Base-by-base conservation (phyloP, 2,888 invertebrate species). In the Chrysolina haemoptera region DNA sequence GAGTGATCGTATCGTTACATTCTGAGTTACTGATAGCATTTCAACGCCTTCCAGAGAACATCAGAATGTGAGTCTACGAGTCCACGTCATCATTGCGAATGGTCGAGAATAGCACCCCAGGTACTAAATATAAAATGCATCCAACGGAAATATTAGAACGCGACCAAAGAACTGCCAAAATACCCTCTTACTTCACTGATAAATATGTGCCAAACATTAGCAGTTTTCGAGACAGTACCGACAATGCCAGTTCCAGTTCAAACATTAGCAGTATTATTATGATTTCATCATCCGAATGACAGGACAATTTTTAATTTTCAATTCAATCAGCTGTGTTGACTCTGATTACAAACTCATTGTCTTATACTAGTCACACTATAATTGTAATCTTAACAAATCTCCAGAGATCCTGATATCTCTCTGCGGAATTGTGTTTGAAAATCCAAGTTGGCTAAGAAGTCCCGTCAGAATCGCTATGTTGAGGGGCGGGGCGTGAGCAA, bases 101-200 rank as follows among this genome's bases (percentile, higher is more conserved):
- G n/a, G n/a, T n/a, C n/a, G n/a, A n/a, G n/a, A n/a, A n/a, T n/a
- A n/a, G n/a, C n/a, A n/a, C n/a, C n/a, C n/a, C n/a, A n/a, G n/a
- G n/a, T n/a, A n/a, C n/a, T n/a, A n/a, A n/a, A n/a, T n/a, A n/a
- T n/a, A 62, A 62, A 20, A 64, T 72, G 67, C 67, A 75, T 70
- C 72, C 85, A 55, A 81, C 78, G 66, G 87, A 87, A 59, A 87
- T 87, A 86, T 79, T 87, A 68, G 86, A 87, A 69, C 83, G 87
- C 48, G 87, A 87, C 75, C 85, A 85, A 79, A 84, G 87, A 76
- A 87, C 87, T 43, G 86, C 86, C 22, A 87, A 86, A 76, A 68
- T 78, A 59, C 75, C 75, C 62, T 74, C 70, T 20, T 20, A 59
- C 67, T 75, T 53, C 18, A 68, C 72, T 78, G 78, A 78, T 76